Conservation (phyloP, 2,888 invertebrate genomes). For the Lasioglossum lativentre region DNA sequence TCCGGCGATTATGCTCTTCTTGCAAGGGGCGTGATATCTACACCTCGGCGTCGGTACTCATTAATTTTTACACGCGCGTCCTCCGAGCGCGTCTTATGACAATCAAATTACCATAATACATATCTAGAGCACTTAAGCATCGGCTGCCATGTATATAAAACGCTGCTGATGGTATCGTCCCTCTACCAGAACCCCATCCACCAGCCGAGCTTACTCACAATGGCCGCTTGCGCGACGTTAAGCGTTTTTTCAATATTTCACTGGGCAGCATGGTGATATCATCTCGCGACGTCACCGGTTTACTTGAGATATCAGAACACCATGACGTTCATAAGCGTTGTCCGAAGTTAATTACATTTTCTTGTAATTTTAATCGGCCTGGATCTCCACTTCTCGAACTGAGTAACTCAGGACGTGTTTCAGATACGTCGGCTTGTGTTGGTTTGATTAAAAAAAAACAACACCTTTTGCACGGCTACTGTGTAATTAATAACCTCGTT, state of each 20-base stretch:
- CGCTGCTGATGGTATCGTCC: conserved; percentile 47
- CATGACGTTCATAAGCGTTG: conserved; percentile 31
- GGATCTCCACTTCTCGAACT: not conserved
- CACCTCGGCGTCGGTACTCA: not conserved
- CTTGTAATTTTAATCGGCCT: not conserved
- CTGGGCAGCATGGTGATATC: conserved; percentile 5
- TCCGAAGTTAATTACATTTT: conserved; percentile 32
- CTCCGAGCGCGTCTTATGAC: not conserved
- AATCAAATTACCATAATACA: conserved; percentile 51
- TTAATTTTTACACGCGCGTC: not conserved
- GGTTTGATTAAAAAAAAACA: not conserved
- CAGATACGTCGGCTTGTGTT: not conserved
- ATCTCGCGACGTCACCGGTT: conserved; percentile 41
- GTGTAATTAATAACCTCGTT: conserved; percentile 5
- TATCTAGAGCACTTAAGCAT: conserved; percentile 28
- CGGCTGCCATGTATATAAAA: conserved; percentile 22
- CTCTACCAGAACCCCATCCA: not conserved
- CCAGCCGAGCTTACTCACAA: not conserved
- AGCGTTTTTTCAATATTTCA: conserved; percentile 40
- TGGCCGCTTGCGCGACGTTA: conserved; percentile 3
- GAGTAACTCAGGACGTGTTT: not conserved
- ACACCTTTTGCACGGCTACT: not conserved
- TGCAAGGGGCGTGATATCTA: conserved; percentile 26
- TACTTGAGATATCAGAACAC: conserved; percentile 38
- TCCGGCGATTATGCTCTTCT: not conserved